Evolutionary conservation across 2,113 vertebrate species (phyloP).

Genomic region (Sapajus apella): DNA sequence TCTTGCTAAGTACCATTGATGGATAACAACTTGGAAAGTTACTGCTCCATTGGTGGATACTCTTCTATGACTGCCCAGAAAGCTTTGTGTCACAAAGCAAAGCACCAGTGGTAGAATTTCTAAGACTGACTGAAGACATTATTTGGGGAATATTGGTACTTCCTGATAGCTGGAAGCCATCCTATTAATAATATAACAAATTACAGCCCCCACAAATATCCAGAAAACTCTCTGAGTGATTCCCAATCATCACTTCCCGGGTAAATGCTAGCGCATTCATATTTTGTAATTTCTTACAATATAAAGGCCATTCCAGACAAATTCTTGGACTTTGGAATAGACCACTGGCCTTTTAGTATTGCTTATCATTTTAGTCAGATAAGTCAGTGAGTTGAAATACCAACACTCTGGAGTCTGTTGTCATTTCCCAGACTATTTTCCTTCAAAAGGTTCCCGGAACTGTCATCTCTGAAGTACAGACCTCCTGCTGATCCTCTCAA

Average conservation of each 20-base stretch:
- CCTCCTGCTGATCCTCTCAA: conserved; percentile 35
- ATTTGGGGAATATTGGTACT: conserved; percentile 25
- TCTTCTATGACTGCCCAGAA: background rate
- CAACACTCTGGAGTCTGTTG: background rate
- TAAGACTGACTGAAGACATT: conserved; percentile 61
- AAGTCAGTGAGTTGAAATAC: conserved; percentile 10
- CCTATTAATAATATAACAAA: background rate
- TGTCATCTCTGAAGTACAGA: background rate
- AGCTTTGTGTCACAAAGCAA: background rate
- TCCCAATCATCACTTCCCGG: background rate
- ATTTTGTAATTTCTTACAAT: conserved; percentile 15
- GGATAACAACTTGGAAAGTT: background rate
- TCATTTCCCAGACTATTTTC: conserved; percentile 20
- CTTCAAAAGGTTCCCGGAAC: background rate
- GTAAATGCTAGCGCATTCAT: background rate
- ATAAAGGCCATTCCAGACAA: background rate
- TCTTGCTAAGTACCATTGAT: background rate
- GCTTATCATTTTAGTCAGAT: conserved; percentile 26
- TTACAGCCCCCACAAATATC: background rate
- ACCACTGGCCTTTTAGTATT: background rate
- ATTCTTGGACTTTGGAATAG: background rate
- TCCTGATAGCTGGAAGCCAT: conserved; percentile 59
- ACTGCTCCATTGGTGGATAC: background rate
- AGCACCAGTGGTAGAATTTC: background rate
- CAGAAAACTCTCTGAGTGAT: background rate